A percentile compares a stretch with the other conserved stretches of the same genome.
These are phyloP conservation scores for Cacoxenus indagator DNA, from an alignment of 2,888 invertebrate genomes.

Conservation along the genomic window DNA sequence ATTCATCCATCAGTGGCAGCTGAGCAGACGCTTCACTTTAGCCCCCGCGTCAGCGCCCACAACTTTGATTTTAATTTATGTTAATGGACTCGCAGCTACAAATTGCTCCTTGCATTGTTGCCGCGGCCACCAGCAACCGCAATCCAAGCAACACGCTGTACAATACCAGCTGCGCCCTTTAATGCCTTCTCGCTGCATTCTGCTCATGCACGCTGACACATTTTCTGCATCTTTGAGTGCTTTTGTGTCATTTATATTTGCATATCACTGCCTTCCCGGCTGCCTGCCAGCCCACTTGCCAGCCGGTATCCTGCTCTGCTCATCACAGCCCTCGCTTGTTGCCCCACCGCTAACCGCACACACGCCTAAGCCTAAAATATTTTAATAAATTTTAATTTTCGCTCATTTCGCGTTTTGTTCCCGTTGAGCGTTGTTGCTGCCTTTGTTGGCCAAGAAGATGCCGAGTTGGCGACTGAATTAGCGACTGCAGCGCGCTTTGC, in stretches of 20 bases:
- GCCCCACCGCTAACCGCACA: not conserved
- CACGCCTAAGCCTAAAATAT: slow-evolving; percentile 26
- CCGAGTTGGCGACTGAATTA: not conserved
- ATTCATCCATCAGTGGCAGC: slow-evolving; percentile 39
- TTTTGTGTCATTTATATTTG: slow-evolving; percentile 28
- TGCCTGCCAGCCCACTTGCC: too few relatives aligned
- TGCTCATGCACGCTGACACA: not conserved
- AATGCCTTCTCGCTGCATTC: not conserved
- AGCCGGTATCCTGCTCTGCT: slow-evolving; percentile 9
- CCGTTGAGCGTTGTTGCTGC: not conserved
- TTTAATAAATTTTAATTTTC: slow-evolving; percentile 56
- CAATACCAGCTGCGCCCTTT: not conserved
- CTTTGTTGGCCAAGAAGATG: not conserved
- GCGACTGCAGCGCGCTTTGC: not conserved
- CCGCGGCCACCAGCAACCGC: not conserved
- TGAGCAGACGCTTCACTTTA: not conserved
- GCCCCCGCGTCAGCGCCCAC: not conserved
- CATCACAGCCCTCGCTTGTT: not conserved
- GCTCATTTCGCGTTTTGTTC: slow-evolving; percentile 31
- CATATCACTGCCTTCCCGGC: slow-evolving; percentile 8
- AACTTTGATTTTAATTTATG: slow-evolving; percentile 57
- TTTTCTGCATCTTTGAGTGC: slow-evolving; percentile 23
- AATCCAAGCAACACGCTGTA: not conserved
- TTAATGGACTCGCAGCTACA: slow-evolving; percentile 62
- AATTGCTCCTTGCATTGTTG: slow-evolving; percentile 45